Evolutionary conservation across 2,888 invertebrate species (phyloP), one percentile per base, ranked within the genome.

Genomic region (Stenodera caucasica): DNA sequence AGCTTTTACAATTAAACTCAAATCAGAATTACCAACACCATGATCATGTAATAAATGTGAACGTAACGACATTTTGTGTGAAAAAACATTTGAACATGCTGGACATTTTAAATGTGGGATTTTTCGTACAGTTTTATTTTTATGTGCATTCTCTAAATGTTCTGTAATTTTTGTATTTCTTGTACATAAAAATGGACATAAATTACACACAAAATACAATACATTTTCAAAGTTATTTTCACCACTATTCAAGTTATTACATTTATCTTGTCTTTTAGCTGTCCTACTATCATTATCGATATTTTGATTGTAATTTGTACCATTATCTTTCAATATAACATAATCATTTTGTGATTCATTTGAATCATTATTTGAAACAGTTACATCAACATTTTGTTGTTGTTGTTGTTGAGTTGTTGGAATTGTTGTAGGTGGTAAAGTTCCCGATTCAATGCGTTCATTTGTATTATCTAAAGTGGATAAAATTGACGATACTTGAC

Each of bases 11-110:
- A 88, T 83, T 75, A 83, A 83, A 65, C 82, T 82, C 1, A 87
- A 79, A 72, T 89, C 88, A 67, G 83, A 82, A 58, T 83, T 82
- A 33, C 82, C 83, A 81, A 90, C 87, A 76, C 86, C 85, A 74
- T 90, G 90, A 74, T 90, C 90, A 70, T 86, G 84, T 23, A 86
- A 82, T 5, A 90, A 79, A 75, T 90, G 90, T 5, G 84, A 83
- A 67, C 86, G 81, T 0, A 90, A 77, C 0, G 87, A 86, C 70
- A 86, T 84, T 69, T 84, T 84, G 9, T 85, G 84, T 70, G 85
- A 86, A 72, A 90, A 90, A 2, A 85, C 78, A 73, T 88, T 88
- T 0, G 82, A 77, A 72, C 90, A 90, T 8, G 88, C 90, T 12
- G 89, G 89, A 70, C 90, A 90, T 65, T 82, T 82, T 7, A 88